These are phyloP conservation scores for Danio aesculapii DNA, from an alignment of 2,797 vertebrate genomes.

Conservation along the genomic window DNA sequence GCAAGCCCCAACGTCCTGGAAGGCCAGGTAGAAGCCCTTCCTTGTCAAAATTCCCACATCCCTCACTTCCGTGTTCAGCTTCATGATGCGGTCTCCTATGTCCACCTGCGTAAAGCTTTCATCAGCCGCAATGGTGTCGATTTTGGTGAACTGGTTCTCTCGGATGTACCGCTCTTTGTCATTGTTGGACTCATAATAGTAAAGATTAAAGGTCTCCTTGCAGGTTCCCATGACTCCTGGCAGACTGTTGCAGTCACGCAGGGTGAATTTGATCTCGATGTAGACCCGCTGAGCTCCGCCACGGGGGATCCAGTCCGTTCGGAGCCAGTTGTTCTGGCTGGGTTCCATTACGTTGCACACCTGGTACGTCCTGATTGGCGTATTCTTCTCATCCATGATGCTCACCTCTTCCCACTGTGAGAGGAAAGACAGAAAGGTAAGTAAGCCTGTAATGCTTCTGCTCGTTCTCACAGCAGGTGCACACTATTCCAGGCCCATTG, in stretches of 20 bases:
- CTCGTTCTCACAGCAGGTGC: constrained; percentile 52
- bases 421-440: constrained; percentile 39
- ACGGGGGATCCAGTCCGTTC: constrained; percentile 97
- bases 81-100: constrained; percentile 98
- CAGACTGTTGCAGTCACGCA: constrained; percentile 97
- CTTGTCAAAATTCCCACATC: constrained; percentile 91
- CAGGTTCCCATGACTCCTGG: constrained; percentile 97
- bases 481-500: constrained; percentile 27
- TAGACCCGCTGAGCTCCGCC: constrained; percentile 96
- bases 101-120: constrained; percentile 99
- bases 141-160: constrained; percentile 95
- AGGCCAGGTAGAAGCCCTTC: constrained; percentile 98
- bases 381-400: constrained; percentile 99
- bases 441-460: constrained; percentile 34
- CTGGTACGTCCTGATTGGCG: constrained; percentile 97
- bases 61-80: constrained; percentile 95
- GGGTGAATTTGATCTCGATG: constrained; percentile 97
- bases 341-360: constrained; percentile 97
- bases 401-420: constrained; percentile 98
- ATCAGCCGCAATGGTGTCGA: constrained; percentile 96
- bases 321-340: constrained; percentile 97
- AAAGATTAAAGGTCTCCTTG: constrained; percentile 99
- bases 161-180: constrained; percentile 95
- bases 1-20: constrained; percentile 97
- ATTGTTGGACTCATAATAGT: constrained; percentile 97